phyloP scores from a whole-genome alignment of 2,888 invertebrate genomes.

The Laothoe populi region DNA sequence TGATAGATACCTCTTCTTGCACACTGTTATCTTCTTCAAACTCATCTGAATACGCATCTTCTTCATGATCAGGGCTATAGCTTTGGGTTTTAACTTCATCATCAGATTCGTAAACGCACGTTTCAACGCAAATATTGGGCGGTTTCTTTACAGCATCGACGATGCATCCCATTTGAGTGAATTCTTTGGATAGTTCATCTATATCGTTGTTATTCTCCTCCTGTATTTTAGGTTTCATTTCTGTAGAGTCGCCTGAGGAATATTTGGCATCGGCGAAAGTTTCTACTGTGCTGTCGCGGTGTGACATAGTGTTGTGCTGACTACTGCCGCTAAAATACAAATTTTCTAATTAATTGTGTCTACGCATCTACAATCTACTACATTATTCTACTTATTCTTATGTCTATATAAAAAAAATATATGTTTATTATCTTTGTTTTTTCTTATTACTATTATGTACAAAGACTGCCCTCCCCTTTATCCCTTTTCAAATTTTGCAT shows the following conservation, averaged over 20 bases:
- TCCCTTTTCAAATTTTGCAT: too few relatives aligned
- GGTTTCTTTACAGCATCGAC: constrained; percentile 72
- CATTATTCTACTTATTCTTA: too few relatives aligned
- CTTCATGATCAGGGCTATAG: constrained; percentile 50
- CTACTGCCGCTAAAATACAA: constrained; percentile 51
- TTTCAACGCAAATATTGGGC: constrained; percentile 74
- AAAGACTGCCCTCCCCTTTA: too few relatives aligned
- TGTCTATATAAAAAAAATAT: too few relatives aligned
- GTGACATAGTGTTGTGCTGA: constrained; percentile 73
- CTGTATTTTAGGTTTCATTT: constrained; percentile 62
- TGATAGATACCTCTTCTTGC: constrained; percentile 45
- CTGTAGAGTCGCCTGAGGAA: constrained; percentile 74
- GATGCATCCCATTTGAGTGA: constrained; percentile 79
- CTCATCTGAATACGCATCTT: constrained; percentile 75
- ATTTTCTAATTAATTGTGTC: constrained; percentile 35
- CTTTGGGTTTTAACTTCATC: constrained; percentile 50
- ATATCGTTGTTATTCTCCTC: constrained; percentile 82
- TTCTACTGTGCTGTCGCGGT: constrained; percentile 60
- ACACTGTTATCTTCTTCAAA: constrained; percentile 78
- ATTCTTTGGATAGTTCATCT: constrained; percentile 73
- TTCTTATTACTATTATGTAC: too few relatives aligned
- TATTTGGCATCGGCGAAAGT: constrained; percentile 61
- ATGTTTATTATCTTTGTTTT: too few relatives aligned
- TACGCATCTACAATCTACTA: too few relatives aligned
- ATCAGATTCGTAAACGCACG: constrained; percentile 68